These are phyloP conservation scores for Danio albolineatus DNA, from an alignment of 2,797 vertebrate species.

Conservation along the genomic window DNA sequence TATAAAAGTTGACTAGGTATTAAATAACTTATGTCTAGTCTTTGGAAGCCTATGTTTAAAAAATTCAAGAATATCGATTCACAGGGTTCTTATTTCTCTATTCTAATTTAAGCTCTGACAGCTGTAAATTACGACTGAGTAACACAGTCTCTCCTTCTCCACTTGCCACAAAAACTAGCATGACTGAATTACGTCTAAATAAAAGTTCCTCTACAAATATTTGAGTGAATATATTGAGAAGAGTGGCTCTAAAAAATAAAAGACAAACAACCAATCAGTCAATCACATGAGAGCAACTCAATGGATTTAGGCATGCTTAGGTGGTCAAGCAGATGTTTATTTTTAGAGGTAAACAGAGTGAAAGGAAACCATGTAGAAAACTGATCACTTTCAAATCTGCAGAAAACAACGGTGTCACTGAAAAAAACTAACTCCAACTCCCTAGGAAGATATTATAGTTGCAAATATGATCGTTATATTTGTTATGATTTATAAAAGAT, in stretches of 20 bases:
- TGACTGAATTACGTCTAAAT: too few relatives aligned
- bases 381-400: not conserved
- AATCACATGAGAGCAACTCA: too few relatives aligned
- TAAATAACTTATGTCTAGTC: not conserved
- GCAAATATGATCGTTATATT: not conserved
- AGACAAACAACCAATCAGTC: too few relatives aligned
- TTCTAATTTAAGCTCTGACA: constrained; percentile 38
- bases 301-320: too few relatives aligned
- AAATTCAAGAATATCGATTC: not conserved
- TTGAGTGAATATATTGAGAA: too few relatives aligned
- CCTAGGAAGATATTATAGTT: too few relatives aligned
- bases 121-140: constrained; percentile 14
- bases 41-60: not conserved
- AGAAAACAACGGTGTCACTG: too few relatives aligned
- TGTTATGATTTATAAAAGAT: not conserved
- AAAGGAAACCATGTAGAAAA: not conserved
- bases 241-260: too few relatives aligned
- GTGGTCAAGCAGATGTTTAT: not conserved
- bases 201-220: too few relatives aligned
- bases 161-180: not conserved
- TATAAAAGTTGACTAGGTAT: too few relatives aligned
- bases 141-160: not conserved
- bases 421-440: not conserved
- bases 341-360: not conserved
- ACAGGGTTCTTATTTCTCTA: not conserved